Evolutionary conservation across 2,113 vertebrate genomes (phyloP).

Genomic region (Herpetotheres cachinnans): DNA sequence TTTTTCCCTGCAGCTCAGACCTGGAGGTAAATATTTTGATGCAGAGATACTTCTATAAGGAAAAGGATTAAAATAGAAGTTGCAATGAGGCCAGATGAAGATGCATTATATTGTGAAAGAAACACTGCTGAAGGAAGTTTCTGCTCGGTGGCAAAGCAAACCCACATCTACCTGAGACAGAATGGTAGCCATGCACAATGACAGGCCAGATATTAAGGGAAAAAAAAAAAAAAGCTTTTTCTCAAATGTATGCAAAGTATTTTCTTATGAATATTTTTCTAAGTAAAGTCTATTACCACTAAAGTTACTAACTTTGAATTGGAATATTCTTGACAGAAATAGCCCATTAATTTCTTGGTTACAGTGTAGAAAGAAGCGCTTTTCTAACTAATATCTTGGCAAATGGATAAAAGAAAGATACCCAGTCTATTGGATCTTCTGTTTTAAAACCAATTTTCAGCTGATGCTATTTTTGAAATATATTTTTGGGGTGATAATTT

Average conservation of each 20-base stretch:
- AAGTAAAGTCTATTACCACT: background rate
- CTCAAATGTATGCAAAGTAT: background rate
- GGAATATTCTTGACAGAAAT: background rate
- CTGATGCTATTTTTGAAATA: background rate
- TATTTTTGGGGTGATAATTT: background rate
- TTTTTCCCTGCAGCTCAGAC: background rate
- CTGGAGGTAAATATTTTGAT: background rate
- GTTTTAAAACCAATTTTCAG: background rate
- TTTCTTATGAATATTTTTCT: background rate
- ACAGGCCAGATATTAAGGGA: background rate
- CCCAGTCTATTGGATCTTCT: background rate
- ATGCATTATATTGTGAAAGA: background rate
- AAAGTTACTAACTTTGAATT: background rate
- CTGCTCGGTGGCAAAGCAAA: background rate
- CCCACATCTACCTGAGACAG: background rate
- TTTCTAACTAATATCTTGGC: background rate
- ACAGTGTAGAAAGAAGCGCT: background rate
- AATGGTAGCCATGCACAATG: background rate
- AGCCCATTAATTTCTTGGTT: background rate
- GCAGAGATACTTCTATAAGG: background rate
- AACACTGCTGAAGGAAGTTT: background rate
- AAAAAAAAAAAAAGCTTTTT: background rate
- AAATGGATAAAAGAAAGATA: background rate
- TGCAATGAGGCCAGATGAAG: background rate
- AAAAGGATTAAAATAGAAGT: background rate